Conservation (phyloP, 2,797 vertebrate genomes). For the Rhinophrynus dorsalis region DNA sequence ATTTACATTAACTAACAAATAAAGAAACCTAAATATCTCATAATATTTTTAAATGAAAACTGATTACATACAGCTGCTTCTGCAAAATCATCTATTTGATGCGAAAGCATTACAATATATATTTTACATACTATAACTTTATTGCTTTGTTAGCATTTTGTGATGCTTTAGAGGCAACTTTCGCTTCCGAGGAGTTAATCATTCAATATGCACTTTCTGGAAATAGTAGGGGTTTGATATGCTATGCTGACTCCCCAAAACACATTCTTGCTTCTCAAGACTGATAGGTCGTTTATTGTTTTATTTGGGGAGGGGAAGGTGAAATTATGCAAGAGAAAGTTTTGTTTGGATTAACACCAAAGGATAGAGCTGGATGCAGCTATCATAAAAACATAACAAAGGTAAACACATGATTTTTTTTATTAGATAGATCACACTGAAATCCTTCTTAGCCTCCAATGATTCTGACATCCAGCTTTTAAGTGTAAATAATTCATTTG, state of each 20-base stretch:
- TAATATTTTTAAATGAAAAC: too few relatives aligned
- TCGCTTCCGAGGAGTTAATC: too few relatives aligned
- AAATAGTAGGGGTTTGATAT: neutral
- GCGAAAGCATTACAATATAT: too few relatives aligned
- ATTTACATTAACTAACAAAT: too few relatives aligned
- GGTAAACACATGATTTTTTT: constrained; percentile 23
- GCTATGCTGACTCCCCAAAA: neutral
- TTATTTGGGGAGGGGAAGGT: constrained; percentile 2
- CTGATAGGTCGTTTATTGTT: constrained; percentile 30
- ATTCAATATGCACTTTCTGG: too few relatives aligned
- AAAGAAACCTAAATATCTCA: too few relatives aligned
- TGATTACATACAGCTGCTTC: too few relatives aligned
- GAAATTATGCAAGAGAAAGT: constrained; percentile 15
- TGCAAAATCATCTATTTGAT: too few relatives aligned
- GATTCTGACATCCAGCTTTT: neutral
- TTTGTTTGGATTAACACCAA: constrained; percentile 33
- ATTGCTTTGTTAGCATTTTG: too few relatives aligned
- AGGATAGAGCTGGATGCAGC: constrained; percentile 20
- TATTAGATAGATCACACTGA: constrained; percentile 4
- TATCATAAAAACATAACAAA: constrained; percentile 17
- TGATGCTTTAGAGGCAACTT: too few relatives aligned
- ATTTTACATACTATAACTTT: too few relatives aligned
- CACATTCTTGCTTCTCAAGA: neutral
- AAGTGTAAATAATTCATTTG: neutral
- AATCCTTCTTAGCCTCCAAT: neutral